These are phyloP conservation scores for Mus spicilegus DNA, from an alignment of 2,113 vertebrate genomes.

Conservation along the genomic window DNA sequence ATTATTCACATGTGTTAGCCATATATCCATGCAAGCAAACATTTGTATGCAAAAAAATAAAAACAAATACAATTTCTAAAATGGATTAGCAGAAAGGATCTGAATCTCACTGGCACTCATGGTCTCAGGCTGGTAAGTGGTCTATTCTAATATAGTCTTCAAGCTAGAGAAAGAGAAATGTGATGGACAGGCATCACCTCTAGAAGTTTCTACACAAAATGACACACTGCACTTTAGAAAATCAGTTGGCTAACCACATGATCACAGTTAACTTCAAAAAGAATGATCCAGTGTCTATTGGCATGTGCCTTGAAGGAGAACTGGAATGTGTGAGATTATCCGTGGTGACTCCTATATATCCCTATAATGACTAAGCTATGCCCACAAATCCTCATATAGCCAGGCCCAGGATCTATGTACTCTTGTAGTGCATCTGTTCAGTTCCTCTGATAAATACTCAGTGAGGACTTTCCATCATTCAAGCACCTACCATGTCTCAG, in stretches of 20 bases:
- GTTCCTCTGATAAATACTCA: not conserved
- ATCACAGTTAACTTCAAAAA: not conserved
- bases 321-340: not conserved
- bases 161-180: not conserved
- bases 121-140: not conserved
- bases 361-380: not conserved
- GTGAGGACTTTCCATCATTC: not conserved
- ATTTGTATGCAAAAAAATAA: not conserved
- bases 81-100: not conserved
- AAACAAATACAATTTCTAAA: not conserved
- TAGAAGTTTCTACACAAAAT: conserved; percentile 12
- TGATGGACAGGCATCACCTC: not conserved
- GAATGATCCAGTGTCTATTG: not conserved
- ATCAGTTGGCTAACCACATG: not conserved
- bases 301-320: not conserved
- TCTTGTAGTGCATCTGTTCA: not conserved
- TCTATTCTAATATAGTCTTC: not conserved
- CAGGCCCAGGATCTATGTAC: not conserved
- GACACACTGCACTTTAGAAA: not conserved
- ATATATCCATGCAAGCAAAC: not conserved
- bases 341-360: not conserved
- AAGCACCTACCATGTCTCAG: not conserved
- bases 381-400: not conserved
- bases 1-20: too few relatives aligned
- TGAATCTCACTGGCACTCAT: not conserved